Base-by-base conservation (phyloP, 2,888 invertebrate species). In the Metalampra italica region DNA sequence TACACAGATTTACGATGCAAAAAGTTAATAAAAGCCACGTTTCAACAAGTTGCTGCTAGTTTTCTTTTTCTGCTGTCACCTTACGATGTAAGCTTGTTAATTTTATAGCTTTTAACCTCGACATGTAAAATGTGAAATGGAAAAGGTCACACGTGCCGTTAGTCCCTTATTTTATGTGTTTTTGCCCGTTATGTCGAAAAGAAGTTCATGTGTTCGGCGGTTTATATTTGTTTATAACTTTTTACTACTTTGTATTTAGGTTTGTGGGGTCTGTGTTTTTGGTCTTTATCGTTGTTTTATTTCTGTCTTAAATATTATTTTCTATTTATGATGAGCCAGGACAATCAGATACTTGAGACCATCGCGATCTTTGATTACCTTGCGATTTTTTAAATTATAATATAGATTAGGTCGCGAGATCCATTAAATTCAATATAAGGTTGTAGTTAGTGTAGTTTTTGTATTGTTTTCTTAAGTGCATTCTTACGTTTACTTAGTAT, bases 11-110 rank as follows among this genome's bases (percentile, higher is more conserved):
- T 29, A 45, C 45, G 38, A 45, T 15, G n/a, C 13, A 39, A 40
- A 32, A 45, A 30, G 22, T 40, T 11, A 32, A 32, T 32, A 46
- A 46, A 46, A 34, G 22, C 30, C 46, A 22, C 46, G 29, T 46
- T 46, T 45, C 36, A 32, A 46, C 46, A 46, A 40, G 38, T 12
- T 14, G 13, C 40, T 12, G 39, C 39, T 15, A 46, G 30, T 39
- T 46, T 30, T 32, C 15, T 37, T 47, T 46, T 42, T 45, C 14
- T 38, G 13, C 37, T 42, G 49, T 43, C 46, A 43, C 8, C 12
- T 29, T n/a, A 36, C n/a, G 34, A 15, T 36, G 47, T 51, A 47
- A 45, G 44, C 51, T 51, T 51, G 47, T 47, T 51, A 47, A 51
- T 45, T 51, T 51, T 51, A 51, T 47, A 30, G 38, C 45, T 51